These are phyloP conservation scores for Typhlomys cinereus DNA, from an alignment of 2,113 vertebrate genomes.

Conservation along the genomic window DNA sequence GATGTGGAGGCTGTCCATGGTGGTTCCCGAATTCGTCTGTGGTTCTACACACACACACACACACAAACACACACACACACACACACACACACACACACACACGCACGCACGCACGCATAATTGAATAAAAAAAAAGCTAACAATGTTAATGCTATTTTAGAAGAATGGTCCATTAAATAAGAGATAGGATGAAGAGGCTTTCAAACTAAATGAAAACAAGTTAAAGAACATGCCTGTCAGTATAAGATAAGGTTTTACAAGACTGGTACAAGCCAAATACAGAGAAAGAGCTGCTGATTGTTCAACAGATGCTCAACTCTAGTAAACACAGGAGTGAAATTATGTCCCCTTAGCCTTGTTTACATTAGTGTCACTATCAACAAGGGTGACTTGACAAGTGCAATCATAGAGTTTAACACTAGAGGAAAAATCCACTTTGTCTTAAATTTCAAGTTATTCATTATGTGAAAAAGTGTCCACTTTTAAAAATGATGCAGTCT, in stretches of 20 bases:
- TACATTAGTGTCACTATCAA: background rate
- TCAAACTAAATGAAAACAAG: slow-evolving; percentile 37
- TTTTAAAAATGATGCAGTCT: background rate
- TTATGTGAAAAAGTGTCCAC: background rate
- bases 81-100: no score
- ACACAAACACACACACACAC: no score
- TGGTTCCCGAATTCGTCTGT: no score
- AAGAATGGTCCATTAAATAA: background rate
- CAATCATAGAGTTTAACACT: background rate
- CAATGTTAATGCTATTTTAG: background rate
- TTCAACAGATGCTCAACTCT: background rate
- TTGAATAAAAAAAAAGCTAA: no score
- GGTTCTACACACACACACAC: no score
- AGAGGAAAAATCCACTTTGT: background rate
- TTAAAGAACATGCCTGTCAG: background rate
- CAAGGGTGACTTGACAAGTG: background rate
- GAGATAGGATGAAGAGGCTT: background rate
- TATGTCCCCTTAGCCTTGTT: background rate
- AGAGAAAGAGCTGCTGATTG: background rate
- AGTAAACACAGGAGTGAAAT: background rate
- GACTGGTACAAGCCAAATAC: background rate
- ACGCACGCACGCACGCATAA: no score
- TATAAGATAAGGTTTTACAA: slow-evolving; percentile 14
- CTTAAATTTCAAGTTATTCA: background rate
- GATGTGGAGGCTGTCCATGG: no score